Conservation (phyloP, 1,140 invertebrate genomes). For the Solenopsis fugax region DNA sequence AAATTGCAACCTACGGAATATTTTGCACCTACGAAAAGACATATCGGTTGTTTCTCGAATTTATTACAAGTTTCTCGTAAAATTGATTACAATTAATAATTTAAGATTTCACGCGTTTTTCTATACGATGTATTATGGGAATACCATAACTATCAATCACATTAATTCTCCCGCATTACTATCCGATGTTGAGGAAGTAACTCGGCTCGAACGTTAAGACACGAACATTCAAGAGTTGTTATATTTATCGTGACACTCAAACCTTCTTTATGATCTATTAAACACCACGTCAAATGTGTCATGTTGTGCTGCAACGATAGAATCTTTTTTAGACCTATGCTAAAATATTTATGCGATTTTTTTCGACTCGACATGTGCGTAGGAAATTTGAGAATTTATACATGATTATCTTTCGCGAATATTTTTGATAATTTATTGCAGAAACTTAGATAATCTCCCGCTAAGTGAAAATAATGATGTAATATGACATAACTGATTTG, state of each 20-base stretch:
- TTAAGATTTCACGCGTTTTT: not conserved
- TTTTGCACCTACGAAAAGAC: not conserved
- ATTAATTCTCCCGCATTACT: not conserved
- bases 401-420: not conserved
- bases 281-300: conserved; percentile 84
- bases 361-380: not conserved
- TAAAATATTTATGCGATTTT: conserved; percentile 31
- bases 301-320: conserved; percentile 73
- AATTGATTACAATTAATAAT: conserved; percentile 12
- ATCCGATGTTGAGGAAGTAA: conserved; percentile 53
- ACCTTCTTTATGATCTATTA: conserved; percentile 86
- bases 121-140: not conserved
- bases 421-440: not conserved
- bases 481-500: not conserved
- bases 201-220: conserved; percentile 77
- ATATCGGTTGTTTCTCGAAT: not conserved
- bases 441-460: not conserved
- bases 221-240: conserved; percentile 81
- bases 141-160: not conserved
- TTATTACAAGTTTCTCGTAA: not conserved
- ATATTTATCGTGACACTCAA: conserved; percentile 87
- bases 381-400: not conserved
- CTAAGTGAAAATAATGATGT: not conserved
- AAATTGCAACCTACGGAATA: not conserved
- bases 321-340: conserved; percentile 60